Percentiles rank a stretch among this genome's conserved stretches.
Evolutionary conservation across 1,140 invertebrate genomes (phyloP).

Genomic region (Calycopis cecrops): DNA sequence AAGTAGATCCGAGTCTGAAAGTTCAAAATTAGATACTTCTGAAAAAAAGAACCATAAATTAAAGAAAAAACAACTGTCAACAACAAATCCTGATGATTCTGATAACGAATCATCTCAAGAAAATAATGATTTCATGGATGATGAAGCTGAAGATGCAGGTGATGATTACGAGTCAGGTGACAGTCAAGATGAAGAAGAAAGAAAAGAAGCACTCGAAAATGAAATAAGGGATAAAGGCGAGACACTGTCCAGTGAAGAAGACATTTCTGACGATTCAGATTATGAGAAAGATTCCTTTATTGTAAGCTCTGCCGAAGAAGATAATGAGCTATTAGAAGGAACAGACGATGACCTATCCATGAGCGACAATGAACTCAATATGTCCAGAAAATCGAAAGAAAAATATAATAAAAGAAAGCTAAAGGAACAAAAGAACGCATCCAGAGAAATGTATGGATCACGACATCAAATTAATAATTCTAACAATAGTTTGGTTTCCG

Average conservation of each 20-base stretch:
- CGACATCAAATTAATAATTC: conserved; percentile 50
- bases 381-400: conserved; percentile 59
- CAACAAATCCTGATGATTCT: conserved; percentile 14
- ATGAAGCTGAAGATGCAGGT: conserved; percentile 55
- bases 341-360: conserved; percentile 62
- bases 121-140: conserved; percentile 40
- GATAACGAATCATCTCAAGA: conserved; percentile 36
- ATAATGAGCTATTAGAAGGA: conserved; percentile 58
- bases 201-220: conserved; percentile 48
- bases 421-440: conserved; percentile 63
- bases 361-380: conserved; percentile 62
- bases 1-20: neutral
- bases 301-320: conserved; percentile 62
- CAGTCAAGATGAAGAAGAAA: conserved; percentile 55
- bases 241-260: conserved; percentile 54
- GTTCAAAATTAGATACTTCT: neutral
- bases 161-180: conserved; percentile 65
- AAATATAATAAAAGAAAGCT: conserved; percentile 58
- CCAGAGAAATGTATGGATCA: conserved; percentile 63
- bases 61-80: neutral
- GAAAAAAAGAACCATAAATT: conserved; percentile 3
- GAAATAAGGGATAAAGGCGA: conserved; percentile 58
- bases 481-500: conserved; percentile 26
- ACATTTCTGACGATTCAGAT: conserved; percentile 53
- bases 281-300: conserved; percentile 68